Base-by-base conservation (phyloP, 1,140 invertebrate species). In the Zaprionus africanus region DNA sequence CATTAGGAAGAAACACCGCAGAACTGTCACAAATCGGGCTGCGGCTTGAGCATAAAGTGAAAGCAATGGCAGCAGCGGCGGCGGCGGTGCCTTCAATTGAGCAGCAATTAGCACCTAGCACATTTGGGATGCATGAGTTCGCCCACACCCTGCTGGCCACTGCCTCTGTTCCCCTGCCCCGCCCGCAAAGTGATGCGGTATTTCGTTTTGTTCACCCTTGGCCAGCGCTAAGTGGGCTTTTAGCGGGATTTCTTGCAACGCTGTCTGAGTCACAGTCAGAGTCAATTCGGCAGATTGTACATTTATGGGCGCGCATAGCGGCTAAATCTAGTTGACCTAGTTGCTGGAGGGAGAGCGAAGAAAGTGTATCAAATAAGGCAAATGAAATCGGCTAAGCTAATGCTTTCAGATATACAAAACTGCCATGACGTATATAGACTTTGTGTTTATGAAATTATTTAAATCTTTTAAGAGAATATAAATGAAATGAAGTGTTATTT, bases 61-160 rank as follows among this genome's bases (percentile, higher is more conserved):
- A 75, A 75, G 65, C 72, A 59, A 12, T 57, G 69, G 53, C 5
- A 31, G 53, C 60, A 19, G 38, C 49, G 26, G 31, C 51, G 28
- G 38, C 26, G 12, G 64, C 57, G 46, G 6, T 53, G 38, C 26
- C 71, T 56, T 53, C 58, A 61, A 74, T 69, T 74, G 65, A 68
- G 67, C 51, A 19, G 38, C 71, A 74, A 74, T 74, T 74, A 74
- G 66, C 65, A 75, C 38, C 64, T 34, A 41, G 64, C 57, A 68
- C 31, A 60, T 60, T 67, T 60, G 26, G 51, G 34, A 56, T 67
- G 36, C 63, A 73, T 15, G 28, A 56, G 5, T 26, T n/a, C 4
- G 6, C 19, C 61, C 31, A 28, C 41, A 17, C 13, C 26, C 6
- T 34, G 26, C 13, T 34, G 3, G 31, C 31, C 31, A 9, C 2